Base-by-base conservation (phyloP, 2,113 vertebrate species). In the Stegastes partitus region DNA sequence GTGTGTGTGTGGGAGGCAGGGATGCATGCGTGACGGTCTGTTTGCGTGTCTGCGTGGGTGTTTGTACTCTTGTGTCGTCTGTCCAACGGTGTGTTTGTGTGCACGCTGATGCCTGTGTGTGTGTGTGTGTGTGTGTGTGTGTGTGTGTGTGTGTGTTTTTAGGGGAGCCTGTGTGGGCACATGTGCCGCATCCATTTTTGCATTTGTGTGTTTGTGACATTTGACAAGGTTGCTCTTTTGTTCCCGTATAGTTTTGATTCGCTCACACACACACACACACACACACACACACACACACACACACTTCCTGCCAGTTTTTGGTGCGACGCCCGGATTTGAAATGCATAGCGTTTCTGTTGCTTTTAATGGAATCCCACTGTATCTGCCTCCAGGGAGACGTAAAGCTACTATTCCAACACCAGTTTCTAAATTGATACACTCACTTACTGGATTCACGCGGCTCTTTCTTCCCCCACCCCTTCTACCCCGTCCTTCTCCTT, bases 281-380 rank as follows among this genome's bases (percentile, higher is more conserved):
- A 7, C 25, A 28, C 77, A 62, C 59, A 63, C 12, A 16, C 9
- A 42, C 39, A 42, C 73, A 23, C 56, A 70, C 53, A 7, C 25
- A 28, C 77, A 62, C 59, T 58, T 11, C 11, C 9, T 64, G n/a
- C 8, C 16, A 21, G 12, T 56, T 72, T 69, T 81, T 82, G 76
- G 86, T 87, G 79, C 72, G 68, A 74, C 26, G 78, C 77, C 68
- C 77, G 82, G 75, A 89, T 91, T 90, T 90, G 77, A 89, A 89
- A 93, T 86, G 82, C 89, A 90, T 82, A 50, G 64, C 22, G 76
- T 87, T 82, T 66, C 86, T 88, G 84, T 77, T 77, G 81, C 84
- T 86, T 86, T 82, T 89, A 91, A 91, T 89, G 87, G 86, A 90
- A 85, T 58, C 71, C 81, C 83, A 81, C 68, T 82, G 82, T 78